Evolutionary conservation across 2,797 vertebrate genomes (phyloP), one percentile per base, ranked within the genome.

Genomic region (Parambassis ranga): DNA sequence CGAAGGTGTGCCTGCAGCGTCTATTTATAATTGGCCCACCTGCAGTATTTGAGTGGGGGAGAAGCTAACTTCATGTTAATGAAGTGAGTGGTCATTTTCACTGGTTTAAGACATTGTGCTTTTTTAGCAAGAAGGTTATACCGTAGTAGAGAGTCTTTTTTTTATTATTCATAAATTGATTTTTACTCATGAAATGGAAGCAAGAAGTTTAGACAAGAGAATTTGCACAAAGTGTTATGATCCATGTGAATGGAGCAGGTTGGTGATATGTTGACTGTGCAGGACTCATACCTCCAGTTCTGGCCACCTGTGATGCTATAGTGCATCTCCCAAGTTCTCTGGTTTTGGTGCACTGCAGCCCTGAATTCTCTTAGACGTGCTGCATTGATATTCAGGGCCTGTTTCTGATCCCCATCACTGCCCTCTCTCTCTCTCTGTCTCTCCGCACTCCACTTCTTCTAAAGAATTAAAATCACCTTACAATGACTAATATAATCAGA

Each of bases 271-370:
- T 14, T 46, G 13, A 23, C 48, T 52, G 7, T 55, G 37, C 20
- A 43, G 65, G 43, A 38, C 48, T 39, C 49, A 44, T 55, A 64
- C 44, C 50, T 64, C 35, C 43, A 60, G 27, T 33, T 60, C 39
- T 35, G 48, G 35, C 47, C 62, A 41, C 48, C 44, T 76, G 57
- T 67, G 71, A 81, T 60, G 50, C 39, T 57, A 36, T 37, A 74
- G 63, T 86, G 64, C 71, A 79, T 77, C 76, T 86, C 51, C 65
- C 67, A 82, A 75, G 73, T 94, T 96, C 39, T 63, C 64, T 75
- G 74, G 66, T 94, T 97, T 96, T 98, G 95, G 94, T 97, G 96
- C 95, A 97, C 94, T 96, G 92, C 95, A 95, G 95, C 90, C 91
- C 92, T 93, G 90, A 90, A 90, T 92, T 93, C 61, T 81, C 76